These are phyloP conservation scores for Drymonia ruficornis DNA, from an alignment of 2,888 invertebrate genomes.

Conservation along the genomic window DNA sequence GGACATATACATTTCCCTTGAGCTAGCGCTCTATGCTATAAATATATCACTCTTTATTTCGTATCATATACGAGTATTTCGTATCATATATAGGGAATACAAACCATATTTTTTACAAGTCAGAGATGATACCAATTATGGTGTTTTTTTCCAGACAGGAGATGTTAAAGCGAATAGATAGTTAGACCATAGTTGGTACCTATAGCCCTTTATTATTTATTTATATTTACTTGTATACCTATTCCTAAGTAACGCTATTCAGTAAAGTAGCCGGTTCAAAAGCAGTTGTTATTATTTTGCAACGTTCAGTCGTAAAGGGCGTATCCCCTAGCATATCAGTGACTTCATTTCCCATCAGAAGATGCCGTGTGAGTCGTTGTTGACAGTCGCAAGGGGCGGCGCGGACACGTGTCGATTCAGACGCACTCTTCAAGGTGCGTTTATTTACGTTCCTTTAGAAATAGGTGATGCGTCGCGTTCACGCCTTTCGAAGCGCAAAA, in stretches of 20 bases:
- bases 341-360: slow-evolving; percentile 32
- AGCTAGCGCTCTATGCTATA: not conserved
- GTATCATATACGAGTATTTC: too few relatives aligned
- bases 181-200: too few relatives aligned
- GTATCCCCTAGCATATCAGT: slow-evolving; percentile 23
- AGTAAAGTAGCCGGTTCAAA: too few relatives aligned
- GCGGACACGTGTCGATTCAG: slow-evolving; percentile 70
- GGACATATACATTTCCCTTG: not conserved
- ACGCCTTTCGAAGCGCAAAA: slow-evolving; percentile 65
- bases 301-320: slow-evolving; percentile 9
- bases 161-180: too few relatives aligned
- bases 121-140: too few relatives aligned
- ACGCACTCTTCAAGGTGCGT: slow-evolving; percentile 74
- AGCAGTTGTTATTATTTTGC: not conserved
- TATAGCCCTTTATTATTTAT: too few relatives aligned
- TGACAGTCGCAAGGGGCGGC: slow-evolving; percentile 44
- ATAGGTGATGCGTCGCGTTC: slow-evolving; percentile 75
- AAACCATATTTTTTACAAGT: too few relatives aligned
- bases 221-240: too few relatives aligned
- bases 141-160: too few relatives aligned
- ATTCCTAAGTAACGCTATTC: too few relatives aligned
- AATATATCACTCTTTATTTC: not conserved
- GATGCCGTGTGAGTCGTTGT: slow-evolving; percentile 41
- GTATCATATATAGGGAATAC: too few relatives aligned
- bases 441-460: slow-evolving; percentile 78